A percentile compares a stretch with the other conserved stretches of the same genome.
Evolutionary conservation across 2,113 vertebrate genomes (phyloP).

Genomic region (Sarotherodon lohbergeri): DNA sequence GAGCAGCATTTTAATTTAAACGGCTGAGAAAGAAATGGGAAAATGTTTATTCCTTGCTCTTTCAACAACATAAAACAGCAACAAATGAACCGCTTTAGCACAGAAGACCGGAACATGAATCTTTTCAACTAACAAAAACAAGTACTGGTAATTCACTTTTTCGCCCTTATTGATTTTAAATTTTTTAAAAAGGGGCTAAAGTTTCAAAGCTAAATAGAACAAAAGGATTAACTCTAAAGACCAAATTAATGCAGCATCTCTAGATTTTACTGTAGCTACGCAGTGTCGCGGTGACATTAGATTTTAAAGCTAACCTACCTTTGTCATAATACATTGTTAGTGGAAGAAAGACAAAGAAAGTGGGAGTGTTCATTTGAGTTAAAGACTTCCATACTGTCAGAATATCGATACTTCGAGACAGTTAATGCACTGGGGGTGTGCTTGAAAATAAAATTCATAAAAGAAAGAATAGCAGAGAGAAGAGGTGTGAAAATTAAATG

Average conservation of each 20-base stretch:
- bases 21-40: constrained; percentile 15
- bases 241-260: not conserved
- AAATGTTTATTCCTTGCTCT: not conserved
- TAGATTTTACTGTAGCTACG: not conserved
- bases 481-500: constrained; percentile 75
- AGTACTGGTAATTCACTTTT: not conserved
- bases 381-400: constrained; percentile 55
- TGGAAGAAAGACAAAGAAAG: constrained; percentile 36
- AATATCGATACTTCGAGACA: constrained; percentile 61
- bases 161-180: not conserved
- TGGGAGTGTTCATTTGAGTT: constrained; percentile 31
- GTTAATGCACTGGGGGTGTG: constrained; percentile 43
- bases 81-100: not conserved
- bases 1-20: constrained; percentile 59
- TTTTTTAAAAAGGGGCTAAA: accelerated
- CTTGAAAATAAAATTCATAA: constrained; percentile 58
- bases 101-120: not conserved
- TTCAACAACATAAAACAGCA: not conserved
- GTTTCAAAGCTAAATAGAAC: not conserved
- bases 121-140: not conserved
- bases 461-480: constrained; percentile 58
- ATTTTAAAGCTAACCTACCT: constrained; percentile 23
- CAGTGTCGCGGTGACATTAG: constrained; percentile 7
- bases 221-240: not conserved
- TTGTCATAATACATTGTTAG: constrained; percentile 29